phyloP scores from a whole-genome alignment of 1,140 invertebrate genomes.

The Musca vetustissima region DNA sequence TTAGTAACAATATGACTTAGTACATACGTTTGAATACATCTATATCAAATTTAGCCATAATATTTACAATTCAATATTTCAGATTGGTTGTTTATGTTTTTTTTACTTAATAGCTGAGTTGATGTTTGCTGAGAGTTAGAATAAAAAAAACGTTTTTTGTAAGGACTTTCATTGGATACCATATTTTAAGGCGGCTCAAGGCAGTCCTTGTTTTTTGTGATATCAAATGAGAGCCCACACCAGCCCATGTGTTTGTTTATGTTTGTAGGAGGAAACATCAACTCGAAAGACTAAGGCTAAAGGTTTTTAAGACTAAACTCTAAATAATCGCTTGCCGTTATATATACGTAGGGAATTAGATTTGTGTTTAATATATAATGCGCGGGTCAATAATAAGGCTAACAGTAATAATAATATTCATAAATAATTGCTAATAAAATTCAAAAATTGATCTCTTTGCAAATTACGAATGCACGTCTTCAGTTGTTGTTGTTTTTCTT shows the following conservation, averaged over 20 bases:
- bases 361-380: too few relatives aligned
- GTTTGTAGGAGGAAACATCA: slow-evolving; percentile 4
- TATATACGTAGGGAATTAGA: too few relatives aligned
- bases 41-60: too few relatives aligned
- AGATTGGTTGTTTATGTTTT: too few relatives aligned
- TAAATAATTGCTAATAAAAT: slow-evolving; percentile 19
- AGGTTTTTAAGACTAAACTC: neutral
- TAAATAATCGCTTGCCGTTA: neutral
- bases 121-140: neutral
- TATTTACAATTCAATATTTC: too few relatives aligned
- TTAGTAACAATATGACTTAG: too few relatives aligned
- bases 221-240: slow-evolving; percentile 40
- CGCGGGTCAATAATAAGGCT: too few relatives aligned
- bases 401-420: neutral
- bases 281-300: neutral
- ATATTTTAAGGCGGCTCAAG: neutral
- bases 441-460: slow-evolving; percentile 29
- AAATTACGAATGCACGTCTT: slow-evolving; percentile 14
- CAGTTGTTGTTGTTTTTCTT: neutral
- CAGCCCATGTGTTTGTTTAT: slow-evolving; percentile 37
- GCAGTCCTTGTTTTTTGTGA: neutral
- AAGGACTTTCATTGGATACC: slow-evolving; percentile 11
- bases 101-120: neutral
- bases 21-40: too few relatives aligned
- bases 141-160: neutral